Percentiles rank a stretch among this genome's conserved stretches.
Evolutionary conservation across 2,113 vertebrate species (phyloP).

Genomic region (Puma concolor): DNA sequence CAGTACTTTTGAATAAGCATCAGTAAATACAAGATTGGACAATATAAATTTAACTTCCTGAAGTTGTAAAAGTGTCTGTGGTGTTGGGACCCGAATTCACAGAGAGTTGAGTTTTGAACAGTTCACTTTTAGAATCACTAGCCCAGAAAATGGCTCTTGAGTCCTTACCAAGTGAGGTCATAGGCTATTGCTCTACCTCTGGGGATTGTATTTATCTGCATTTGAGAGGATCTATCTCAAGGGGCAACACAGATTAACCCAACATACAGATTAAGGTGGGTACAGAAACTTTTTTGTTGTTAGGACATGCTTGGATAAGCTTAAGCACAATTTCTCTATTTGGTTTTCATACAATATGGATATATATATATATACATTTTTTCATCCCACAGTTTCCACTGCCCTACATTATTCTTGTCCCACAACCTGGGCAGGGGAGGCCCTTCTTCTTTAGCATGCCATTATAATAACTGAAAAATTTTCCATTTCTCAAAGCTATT

Average conservation of each 20-base stretch:
- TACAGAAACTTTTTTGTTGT: not conserved
- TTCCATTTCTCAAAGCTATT: not conserved
- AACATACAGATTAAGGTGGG: not conserved
- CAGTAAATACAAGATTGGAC: not conserved
- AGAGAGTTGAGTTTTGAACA: not conserved
- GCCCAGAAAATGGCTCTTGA: not conserved
- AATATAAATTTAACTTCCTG: not conserved
- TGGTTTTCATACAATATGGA: not conserved
- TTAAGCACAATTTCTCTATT: not conserved
- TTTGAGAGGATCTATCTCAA: not conserved
- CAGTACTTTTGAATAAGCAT: not conserved
- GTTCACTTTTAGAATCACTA: not conserved
- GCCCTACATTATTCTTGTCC: not conserved
- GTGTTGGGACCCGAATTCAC: not conserved
- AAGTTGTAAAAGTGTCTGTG: not conserved
- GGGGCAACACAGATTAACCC: rapidly evolving
- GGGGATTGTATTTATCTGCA: not conserved
- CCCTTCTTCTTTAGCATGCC: not conserved
- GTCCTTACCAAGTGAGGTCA: not conserved
- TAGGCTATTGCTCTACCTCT: not conserved
- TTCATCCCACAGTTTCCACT: not conserved
- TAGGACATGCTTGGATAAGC: not conserved
- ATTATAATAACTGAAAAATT: not conserved
- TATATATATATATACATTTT: not conserved
- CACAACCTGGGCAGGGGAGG: rapidly evolving